phyloP scores from a whole-genome alignment of 1,140 invertebrate genomes.

The Tachypleus tridentatus region DNA sequence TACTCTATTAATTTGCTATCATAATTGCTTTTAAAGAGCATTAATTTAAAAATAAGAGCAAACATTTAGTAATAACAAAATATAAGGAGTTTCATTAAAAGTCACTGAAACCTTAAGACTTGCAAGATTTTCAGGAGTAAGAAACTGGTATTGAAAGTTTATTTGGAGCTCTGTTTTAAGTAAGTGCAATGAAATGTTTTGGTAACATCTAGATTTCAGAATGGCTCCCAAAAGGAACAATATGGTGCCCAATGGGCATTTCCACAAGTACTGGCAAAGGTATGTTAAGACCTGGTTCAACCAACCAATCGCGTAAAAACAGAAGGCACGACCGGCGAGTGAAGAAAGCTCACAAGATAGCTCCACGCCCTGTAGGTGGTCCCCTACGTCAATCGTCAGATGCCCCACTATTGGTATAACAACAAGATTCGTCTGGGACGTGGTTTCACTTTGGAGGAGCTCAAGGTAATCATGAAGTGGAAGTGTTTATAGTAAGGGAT shows the following conservation, averaged over 20 bases:
- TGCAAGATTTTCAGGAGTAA: too few species aligned
- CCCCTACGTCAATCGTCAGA: slow-evolving; percentile 74
- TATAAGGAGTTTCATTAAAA: too few species aligned
- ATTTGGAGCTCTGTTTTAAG: not conserved
- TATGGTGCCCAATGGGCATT: slow-evolving; percentile 98
- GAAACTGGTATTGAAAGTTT: not conserved
- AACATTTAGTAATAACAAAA: too few species aligned
- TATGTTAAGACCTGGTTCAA: slow-evolving; percentile 99
- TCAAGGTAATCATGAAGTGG: slow-evolving; percentile 56
- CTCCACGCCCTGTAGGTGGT: slow-evolving; percentile 78
- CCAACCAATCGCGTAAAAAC: slow-evolving; percentile 87
- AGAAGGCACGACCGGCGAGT: slow-evolving; percentile 71
- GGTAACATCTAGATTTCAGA: slow-evolving; percentile 9
- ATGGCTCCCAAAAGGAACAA: slow-evolving; percentile 85
- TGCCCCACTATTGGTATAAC: slow-evolving; percentile 88
- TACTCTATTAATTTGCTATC: too few species aligned
- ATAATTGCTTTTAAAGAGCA: too few species aligned
- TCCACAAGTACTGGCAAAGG: slow-evolving; percentile 99
- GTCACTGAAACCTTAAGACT: too few species aligned
- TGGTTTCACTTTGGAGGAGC: slow-evolving; percentile 91
- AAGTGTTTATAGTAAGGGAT: too few species aligned
- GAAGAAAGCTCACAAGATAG: slow-evolving; percentile 80
- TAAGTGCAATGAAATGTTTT: not conserved
- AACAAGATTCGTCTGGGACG: slow-evolving; percentile 81
- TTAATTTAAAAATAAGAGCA: too few species aligned